These are phyloP conservation scores for Ellobium chinense DNA, from an alignment of 2,888 invertebrate species.

Conservation along the genomic window DNA sequence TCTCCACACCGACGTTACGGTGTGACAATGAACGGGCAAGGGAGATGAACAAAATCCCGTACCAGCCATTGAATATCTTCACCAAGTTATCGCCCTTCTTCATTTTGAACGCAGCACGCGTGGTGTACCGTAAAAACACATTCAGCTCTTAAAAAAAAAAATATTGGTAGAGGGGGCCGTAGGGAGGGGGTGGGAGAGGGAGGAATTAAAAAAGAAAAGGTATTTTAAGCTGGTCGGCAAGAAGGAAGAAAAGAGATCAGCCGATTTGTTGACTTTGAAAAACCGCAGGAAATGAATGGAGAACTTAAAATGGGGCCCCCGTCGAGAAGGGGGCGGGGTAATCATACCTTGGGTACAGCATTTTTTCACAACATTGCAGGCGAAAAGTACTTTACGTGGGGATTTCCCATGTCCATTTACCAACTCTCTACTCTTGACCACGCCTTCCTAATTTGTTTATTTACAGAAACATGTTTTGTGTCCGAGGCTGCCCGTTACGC, in stretches of 20 bases:
- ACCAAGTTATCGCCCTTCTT: not conserved
- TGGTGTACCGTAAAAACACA: not conserved
- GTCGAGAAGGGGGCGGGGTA: not conserved
- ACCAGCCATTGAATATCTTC: constrained; percentile 24
- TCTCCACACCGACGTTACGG: not conserved
- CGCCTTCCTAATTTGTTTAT: too few species aligned
- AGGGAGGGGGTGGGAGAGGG: not conserved
- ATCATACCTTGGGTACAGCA: too few species aligned
- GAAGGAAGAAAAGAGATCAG: not conserved
- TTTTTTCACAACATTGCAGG: too few species aligned
- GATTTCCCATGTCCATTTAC: too few species aligned
- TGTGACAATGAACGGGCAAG: not conserved
- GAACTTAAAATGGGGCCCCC: not conserved
- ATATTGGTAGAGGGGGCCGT: not conserved
- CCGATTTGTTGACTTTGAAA: not conserved
- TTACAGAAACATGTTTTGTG: too few species aligned
- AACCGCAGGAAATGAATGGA: not conserved
- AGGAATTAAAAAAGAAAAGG: not conserved
- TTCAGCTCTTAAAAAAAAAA: not conserved
- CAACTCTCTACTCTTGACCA: too few species aligned
- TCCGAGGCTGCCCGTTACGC: too few species aligned
- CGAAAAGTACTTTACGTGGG: too few species aligned
- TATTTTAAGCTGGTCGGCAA: not conserved
- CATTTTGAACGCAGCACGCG: not conserved
- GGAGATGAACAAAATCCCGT: not conserved